These are phyloP conservation scores for Nemapogon koenigi DNA, from an alignment of 2,888 invertebrate genomes.

Conservation along the genomic window DNA sequence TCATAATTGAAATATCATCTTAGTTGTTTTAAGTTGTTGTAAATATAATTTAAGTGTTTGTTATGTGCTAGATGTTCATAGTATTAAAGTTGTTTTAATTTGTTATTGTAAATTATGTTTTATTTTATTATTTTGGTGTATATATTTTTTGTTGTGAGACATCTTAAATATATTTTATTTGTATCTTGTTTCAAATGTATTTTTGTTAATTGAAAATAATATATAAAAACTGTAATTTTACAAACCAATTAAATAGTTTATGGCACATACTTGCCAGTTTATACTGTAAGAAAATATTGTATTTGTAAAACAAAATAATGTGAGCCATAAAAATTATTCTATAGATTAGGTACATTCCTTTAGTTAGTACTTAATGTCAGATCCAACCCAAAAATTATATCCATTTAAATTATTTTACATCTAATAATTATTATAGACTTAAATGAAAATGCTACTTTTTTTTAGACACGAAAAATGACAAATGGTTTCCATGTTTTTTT, in stretches of 20 bases:
- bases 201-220: slow-evolving; percentile 1
- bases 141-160: slow-evolving; percentile 39
- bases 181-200: slow-evolving; percentile 20
- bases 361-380: too few relatives aligned
- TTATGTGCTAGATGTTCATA: slow-evolving; percentile 42
- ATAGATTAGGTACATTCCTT: too few relatives aligned
- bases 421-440: too few relatives aligned
- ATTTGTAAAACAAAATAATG: too few relatives aligned
- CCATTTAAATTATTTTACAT: too few relatives aligned
- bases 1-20: slow-evolving; percentile 54
- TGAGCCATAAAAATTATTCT: too few relatives aligned
- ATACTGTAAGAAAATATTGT: slow-evolving; percentile 12
- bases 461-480: too few relatives aligned
- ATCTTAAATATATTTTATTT: slow-evolving; percentile 36
- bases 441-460: too few relatives aligned
- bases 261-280: slow-evolving; percentile 18
- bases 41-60: slow-evolving; percentile 56
- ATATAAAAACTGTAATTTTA: neutral
- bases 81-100: slow-evolving; percentile 59
- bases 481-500: too few relatives aligned
- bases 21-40: slow-evolving; percentile 55
- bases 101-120: slow-evolving; percentile 48
- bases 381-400: too few relatives aligned
- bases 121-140: slow-evolving; percentile 38
- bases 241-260: neutral